Evolutionary conservation across 2,797 vertebrate genomes (phyloP).

Genomic region (Lacerta viridis): DNA sequence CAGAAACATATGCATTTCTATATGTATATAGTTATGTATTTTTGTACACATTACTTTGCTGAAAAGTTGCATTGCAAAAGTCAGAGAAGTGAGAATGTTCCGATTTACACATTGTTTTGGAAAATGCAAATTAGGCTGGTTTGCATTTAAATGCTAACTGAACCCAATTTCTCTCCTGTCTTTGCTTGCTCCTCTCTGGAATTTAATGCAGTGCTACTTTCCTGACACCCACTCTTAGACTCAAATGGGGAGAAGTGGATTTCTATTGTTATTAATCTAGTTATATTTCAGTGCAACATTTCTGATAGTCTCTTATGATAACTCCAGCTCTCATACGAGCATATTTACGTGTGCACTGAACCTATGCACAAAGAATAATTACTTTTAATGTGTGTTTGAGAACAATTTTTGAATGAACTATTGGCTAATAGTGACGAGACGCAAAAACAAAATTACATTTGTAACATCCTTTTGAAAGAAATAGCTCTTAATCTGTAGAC

Average conservation of each 20-base stretch:
- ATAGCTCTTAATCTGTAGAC: slow-evolving; percentile 31
- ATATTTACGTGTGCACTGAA: background rate
- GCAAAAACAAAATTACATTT: slow-evolving; percentile 11
- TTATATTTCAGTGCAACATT: background rate
- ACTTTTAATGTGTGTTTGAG: slow-evolving; percentile 13
- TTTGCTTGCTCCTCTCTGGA: background rate
- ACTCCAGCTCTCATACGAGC: no score
- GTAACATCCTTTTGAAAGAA: slow-evolving; percentile 14
- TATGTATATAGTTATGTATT: no score
- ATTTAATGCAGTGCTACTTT: background rate
- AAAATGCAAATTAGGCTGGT: no score
- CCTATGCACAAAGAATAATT: background rate
- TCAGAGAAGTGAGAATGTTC: no score
- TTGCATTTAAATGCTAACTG: no score
- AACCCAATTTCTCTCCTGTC: no score
- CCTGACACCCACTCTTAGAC: background rate
- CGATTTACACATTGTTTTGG: no score
- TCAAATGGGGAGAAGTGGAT: background rate
- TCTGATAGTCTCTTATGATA: background rate
- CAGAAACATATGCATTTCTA: no score
- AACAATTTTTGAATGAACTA: slow-evolving; percentile 32
- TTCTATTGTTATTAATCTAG: background rate
- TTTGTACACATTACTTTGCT: no score
- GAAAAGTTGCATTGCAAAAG: no score
- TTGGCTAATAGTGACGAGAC: slow-evolving; percentile 13